Percentiles rank a stretch among this genome's conserved stretches.
These are phyloP conservation scores for Sebastolobus alascanus DNA, from an alignment of 2,797 vertebrate genomes.

Conservation along the genomic window DNA sequence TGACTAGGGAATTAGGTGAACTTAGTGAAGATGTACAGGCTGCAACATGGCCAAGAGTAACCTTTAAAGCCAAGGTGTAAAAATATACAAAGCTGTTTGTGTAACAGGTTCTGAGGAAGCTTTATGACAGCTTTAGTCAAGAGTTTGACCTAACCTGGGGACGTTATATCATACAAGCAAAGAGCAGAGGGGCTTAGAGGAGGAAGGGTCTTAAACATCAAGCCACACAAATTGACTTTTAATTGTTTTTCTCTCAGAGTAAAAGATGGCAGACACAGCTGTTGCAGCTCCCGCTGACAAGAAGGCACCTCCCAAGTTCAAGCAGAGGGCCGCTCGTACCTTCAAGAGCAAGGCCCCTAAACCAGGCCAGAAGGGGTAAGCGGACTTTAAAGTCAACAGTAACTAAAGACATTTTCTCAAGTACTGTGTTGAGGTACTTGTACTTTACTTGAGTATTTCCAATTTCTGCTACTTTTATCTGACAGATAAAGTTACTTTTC, in stretches of 20 bases:
- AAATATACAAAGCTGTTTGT: conserved; percentile 72
- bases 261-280: conserved; percentile 65
- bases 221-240: neutral
- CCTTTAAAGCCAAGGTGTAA: conserved; percentile 62
- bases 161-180: conserved; percentile 38
- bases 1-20: conserved; percentile 37
- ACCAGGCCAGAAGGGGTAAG: conserved; percentile 86
- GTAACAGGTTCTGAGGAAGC: conserved; percentile 52
- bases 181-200: conserved; percentile 8
- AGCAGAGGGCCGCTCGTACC: conserved; percentile 85
- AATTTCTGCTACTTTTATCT: no score
- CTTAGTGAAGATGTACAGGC: conserved; percentile 3
- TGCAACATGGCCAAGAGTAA: conserved; percentile 39
- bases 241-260: conserved; percentile 21
- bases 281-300: conserved; percentile 73
- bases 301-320: conserved; percentile 87
- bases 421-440: neutral
- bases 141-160: conserved; percentile 36
- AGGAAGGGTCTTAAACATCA: neutral
- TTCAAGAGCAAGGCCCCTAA: conserved; percentile 90
- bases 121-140: conserved; percentile 27
- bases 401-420: neutral
- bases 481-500: neutral
- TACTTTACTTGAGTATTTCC: no score
- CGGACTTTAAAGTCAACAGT: neutral